A percentile compares a stretch with the other conserved stretches of the same genome.
Evolutionary conservation across 2,888 invertebrate species (phyloP).

Genomic region (Cetonia aurata): DNA sequence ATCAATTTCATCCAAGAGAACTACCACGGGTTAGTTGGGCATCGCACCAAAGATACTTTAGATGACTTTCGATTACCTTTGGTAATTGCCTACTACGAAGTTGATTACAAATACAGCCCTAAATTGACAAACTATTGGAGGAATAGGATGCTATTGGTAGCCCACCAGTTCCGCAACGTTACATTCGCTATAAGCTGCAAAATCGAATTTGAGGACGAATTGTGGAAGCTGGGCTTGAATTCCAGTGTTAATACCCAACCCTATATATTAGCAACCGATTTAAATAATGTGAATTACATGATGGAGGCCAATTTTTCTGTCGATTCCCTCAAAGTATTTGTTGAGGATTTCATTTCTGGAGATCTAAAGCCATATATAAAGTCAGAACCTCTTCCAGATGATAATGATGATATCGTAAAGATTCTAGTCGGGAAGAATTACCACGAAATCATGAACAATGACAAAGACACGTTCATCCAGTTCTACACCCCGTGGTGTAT

Average conservation of each 20-base stretch:
- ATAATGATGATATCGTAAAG: conserved; percentile 79
- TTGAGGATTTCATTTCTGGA: conserved; percentile 81
- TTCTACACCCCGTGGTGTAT: conserved; percentile 98
- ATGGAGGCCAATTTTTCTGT: conserved; percentile 90
- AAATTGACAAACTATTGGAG: conserved; percentile 98
- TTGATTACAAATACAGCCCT: conserved; percentile 93
- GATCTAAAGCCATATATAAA: conserved; percentile 89
- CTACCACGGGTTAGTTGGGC: conserved; percentile 87
- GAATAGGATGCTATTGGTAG: conserved; percentile 78
- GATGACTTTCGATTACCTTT: conserved; percentile 87
- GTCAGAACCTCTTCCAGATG: conserved; percentile 88
- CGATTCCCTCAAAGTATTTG: conserved; percentile 84
- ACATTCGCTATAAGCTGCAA: conserved; percentile 82
- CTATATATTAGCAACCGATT: conserved; percentile 82
- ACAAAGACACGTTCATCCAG: conserved; percentile 90
- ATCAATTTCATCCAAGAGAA: conserved; percentile 83
- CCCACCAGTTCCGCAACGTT: conserved; percentile 70
- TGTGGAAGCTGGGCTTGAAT: conserved; percentile 89
- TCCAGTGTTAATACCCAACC: conserved; percentile 84
- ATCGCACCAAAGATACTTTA: conserved; percentile 82
- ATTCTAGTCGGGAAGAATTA: conserved; percentile 95
- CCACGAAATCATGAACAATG: conserved; percentile 86
- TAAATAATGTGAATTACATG: conserved; percentile 85
- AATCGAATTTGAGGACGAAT: conserved; percentile 81
- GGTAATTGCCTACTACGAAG: conserved; percentile 89